phyloP scores from a whole-genome alignment of 2,888 invertebrate genomes.

The Iselma pallidipennis region DNA sequence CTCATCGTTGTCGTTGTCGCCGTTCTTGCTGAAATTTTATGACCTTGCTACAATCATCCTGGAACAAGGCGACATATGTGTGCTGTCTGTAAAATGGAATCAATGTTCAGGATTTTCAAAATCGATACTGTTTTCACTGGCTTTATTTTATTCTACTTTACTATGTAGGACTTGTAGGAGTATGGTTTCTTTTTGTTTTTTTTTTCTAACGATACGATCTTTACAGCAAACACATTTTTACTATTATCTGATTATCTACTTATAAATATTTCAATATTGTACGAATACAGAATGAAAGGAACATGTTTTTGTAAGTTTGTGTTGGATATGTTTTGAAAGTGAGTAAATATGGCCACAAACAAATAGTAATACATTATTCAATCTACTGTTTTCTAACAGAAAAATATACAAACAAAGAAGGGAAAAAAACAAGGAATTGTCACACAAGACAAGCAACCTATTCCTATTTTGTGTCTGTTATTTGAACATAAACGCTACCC shows the following conservation, averaged over 20 bases:
- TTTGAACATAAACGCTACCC: not conserved
- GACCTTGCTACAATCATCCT: conserved; percentile 24
- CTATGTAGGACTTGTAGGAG: too few relatives aligned
- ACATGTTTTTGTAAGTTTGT: not conserved
- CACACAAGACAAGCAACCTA: not conserved
- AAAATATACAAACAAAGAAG: not conserved
- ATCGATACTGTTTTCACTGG: not conserved
- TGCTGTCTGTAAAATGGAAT: not conserved
- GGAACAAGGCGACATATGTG: conserved; percentile 23
- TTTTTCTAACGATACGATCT: too few relatives aligned
- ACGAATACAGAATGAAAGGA: not conserved
- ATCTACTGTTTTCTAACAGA: not conserved
- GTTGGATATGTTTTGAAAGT: not conserved
- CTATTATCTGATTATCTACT: not conserved
- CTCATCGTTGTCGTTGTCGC: conserved; percentile 13
- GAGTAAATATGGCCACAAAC: not conserved
- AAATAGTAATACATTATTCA: not conserved
- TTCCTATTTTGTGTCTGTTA: not conserved
- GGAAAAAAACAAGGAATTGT: not conserved
- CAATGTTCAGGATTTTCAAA: not conserved
- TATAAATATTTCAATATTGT: not conserved
- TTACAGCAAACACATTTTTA: too few relatives aligned
- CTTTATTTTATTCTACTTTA: not conserved
- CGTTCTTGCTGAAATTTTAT: conserved; percentile 31
- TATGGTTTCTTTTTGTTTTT: too few relatives aligned